Conservation (phyloP, 2,888 invertebrate species). For the Drosophila buzzatii region DNA sequence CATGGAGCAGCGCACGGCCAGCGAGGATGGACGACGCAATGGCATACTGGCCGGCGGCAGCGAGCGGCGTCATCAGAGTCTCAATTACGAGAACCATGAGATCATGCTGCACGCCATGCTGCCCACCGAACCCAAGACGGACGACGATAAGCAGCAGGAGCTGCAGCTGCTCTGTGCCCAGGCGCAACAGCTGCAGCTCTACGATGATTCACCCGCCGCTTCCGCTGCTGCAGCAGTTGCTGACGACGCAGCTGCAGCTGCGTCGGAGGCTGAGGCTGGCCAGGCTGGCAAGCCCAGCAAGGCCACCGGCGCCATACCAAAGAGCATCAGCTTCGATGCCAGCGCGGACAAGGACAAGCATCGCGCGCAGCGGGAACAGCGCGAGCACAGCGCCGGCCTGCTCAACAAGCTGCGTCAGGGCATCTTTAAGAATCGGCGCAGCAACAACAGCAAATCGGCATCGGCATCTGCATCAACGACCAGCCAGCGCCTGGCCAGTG, state of each 20-base stretch:
- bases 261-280: neutral
- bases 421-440: constrained; percentile 88
- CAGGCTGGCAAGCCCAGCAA: constrained; percentile 85
- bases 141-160: constrained; percentile 80
- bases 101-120: constrained; percentile 74
- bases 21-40: constrained; percentile 84
- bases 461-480: neutral
- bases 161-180: constrained; percentile 80
- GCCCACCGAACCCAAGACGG: constrained; percentile 77
- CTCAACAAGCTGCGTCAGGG: constrained; percentile 91
- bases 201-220: constrained; percentile 31
- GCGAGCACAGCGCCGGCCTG: constrained; percentile 87
- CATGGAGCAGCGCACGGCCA: constrained; percentile 82
- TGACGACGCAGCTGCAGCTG: neutral
- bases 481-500: constrained; percentile 20
- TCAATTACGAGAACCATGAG: constrained; percentile 85
- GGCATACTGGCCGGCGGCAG: constrained; percentile 81
- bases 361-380: constrained; percentile 49
- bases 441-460: constrained; percentile 83
- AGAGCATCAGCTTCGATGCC: constrained; percentile 96
- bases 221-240: neutral
- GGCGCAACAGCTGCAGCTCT: constrained; percentile 78
- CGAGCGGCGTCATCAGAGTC: constrained; percentile 82
- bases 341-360: constrained; percentile 90
- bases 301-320: constrained; percentile 94